Conservation (phyloP, 2,113 vertebrate genomes). For the Sebastes schlegelii region DNA sequence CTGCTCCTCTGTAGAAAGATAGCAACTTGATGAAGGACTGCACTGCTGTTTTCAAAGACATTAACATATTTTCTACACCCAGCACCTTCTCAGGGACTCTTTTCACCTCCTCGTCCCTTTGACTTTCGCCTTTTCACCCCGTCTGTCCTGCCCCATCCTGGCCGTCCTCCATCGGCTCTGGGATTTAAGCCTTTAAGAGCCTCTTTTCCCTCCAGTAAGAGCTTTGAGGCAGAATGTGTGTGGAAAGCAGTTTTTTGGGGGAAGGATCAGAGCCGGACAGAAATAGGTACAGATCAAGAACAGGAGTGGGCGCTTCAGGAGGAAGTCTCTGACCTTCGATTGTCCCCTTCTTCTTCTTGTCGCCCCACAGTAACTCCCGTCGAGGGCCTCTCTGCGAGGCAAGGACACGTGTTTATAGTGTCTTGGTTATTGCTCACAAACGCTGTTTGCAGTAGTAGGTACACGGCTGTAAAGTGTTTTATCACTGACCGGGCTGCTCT, state of each 20-base stretch:
- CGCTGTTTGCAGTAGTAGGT: constrained; percentile 10
- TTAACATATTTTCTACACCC: constrained; percentile 51
- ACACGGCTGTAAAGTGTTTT: constrained; percentile 35
- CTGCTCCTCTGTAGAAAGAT: constrained; percentile 26
- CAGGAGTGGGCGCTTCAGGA: constrained; percentile 51
- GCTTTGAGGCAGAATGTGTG: constrained; percentile 77
- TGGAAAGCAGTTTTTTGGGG: constrained; percentile 70
- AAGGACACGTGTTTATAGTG: constrained; percentile 50
- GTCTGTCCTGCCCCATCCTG: constrained; percentile 56
- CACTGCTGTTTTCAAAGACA: constrained; percentile 5
- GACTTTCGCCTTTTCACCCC: constrained; percentile 34
- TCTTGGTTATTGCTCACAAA: constrained; percentile 41
- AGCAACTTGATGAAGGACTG: constrained; percentile 21
- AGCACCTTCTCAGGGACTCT: constrained; percentile 25
- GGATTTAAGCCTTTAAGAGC: constrained; percentile 77
- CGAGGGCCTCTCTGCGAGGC: constrained; percentile 24
- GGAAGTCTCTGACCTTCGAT: constrained; percentile 67
- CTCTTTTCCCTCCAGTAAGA: constrained; percentile 71
- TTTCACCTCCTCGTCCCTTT: constrained; percentile 64
- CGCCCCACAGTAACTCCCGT: constrained; percentile 22
- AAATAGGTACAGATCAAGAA: constrained; percentile 69
- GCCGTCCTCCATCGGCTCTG: constrained; percentile 65
- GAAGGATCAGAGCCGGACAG: constrained; percentile 67
- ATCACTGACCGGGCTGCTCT: constrained; percentile 6
- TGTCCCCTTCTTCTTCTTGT: constrained; percentile 23